phyloP scores from a whole-genome alignment of 2,797 vertebrate species.

The Syndactyla subalaris region DNA sequence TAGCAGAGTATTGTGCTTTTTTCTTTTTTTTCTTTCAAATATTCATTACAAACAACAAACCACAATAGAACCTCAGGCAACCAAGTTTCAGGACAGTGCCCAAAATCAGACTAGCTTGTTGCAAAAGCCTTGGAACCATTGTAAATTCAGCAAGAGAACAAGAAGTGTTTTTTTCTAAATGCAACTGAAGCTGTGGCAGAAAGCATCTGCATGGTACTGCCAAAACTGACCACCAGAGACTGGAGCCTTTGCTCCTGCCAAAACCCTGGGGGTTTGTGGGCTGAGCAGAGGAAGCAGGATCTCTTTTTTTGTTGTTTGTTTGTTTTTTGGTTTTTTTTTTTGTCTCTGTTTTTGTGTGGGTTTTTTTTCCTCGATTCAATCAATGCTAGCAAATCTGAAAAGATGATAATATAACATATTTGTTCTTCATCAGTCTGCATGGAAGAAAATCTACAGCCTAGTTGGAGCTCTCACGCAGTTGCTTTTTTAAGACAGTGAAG shows the following conservation, averaged over 20 bases:
- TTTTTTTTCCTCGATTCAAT: background rate
- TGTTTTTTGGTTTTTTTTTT: too few species aligned
- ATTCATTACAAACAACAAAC: background rate
- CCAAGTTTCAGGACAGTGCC: background rate
- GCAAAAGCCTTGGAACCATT: background rate
- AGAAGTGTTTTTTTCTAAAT: background rate
- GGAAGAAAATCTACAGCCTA: background rate
- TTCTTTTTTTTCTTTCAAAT: background rate
- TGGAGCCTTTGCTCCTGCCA: background rate
- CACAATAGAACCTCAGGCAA: background rate
- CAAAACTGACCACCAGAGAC: background rate
- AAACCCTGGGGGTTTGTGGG: background rate
- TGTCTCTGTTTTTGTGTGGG: too few species aligned
- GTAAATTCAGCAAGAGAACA: background rate
- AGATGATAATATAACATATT: background rate
- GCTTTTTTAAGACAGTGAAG: background rate
- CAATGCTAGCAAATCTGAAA: background rate
- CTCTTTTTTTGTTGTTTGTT: too few species aligned
- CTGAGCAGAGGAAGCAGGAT: fast-evolving
- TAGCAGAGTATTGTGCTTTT: background rate
- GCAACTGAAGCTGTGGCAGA: fast-evolving
- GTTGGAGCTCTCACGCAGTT: background rate
- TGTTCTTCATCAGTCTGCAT: background rate
- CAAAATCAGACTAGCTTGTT: background rate
- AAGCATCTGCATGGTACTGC: background rate